phyloP scores from a whole-genome alignment of 2,797 vertebrate species.

The Gambelia wislizenii region DNA sequence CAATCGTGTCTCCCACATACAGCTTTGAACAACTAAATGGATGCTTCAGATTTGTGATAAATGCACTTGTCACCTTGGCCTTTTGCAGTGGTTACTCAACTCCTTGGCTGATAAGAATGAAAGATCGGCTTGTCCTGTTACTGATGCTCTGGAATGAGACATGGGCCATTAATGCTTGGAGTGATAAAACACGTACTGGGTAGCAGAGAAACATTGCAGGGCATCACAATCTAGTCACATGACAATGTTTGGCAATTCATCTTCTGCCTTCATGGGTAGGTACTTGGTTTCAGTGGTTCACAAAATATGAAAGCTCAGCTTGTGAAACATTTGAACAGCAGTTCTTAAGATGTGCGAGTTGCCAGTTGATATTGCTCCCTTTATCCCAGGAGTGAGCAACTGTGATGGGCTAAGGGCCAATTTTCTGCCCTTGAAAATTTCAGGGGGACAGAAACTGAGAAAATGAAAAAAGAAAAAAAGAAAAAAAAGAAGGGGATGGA shows the following conservation, averaged over 20 bases:
- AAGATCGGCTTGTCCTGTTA: background rate
- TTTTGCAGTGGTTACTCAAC: background rate
- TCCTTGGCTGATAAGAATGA: background rate
- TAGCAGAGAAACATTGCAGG: background rate
- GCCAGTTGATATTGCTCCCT: background rate
- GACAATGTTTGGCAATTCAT: background rate
- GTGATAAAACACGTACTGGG: background rate
- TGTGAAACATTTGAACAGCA: background rate
- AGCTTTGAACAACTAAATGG: background rate
- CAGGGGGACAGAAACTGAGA: too few relatives aligned
- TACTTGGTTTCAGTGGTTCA: background rate
- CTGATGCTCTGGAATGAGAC: background rate
- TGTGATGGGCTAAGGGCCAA: too few relatives aligned
- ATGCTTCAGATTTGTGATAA: background rate
- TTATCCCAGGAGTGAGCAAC: background rate
- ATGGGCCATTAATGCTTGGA: background rate
- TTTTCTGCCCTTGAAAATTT: too few relatives aligned
- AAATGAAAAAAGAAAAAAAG: too few relatives aligned
- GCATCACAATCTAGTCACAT: background rate
- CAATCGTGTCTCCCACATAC: too few relatives aligned
- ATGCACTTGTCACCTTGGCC: background rate
- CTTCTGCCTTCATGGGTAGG: background rate
- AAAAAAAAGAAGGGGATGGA: too few relatives aligned
- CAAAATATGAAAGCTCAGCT: background rate
- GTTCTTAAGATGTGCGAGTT: background rate